These are phyloP conservation scores for Ennomos quercinarius DNA, from an alignment of 2,888 invertebrate species.

Conservation along the genomic window DNA sequence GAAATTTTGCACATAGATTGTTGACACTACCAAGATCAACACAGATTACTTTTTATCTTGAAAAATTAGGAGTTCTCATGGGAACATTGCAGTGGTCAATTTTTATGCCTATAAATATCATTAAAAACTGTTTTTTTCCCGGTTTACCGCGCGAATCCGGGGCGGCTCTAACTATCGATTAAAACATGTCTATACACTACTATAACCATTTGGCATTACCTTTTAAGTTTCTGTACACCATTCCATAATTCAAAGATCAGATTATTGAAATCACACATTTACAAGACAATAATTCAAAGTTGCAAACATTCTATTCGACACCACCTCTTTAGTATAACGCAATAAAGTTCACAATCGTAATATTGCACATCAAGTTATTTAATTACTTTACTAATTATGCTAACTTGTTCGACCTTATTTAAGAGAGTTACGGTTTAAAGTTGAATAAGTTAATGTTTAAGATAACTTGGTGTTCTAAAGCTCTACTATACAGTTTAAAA, in stretches of 20 bases:
- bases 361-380: conserved; percentile 43
- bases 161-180: too few species aligned
- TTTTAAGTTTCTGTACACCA: neutral
- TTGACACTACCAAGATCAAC: too few species aligned
- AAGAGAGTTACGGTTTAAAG: conserved; percentile 17
- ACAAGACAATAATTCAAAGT: conserved; percentile 34
- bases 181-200: too few species aligned
- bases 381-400: conserved; percentile 36
- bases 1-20: too few species aligned
- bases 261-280: conserved; percentile 32
- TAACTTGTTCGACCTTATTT: conserved; percentile 14
- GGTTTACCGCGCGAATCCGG: too few species aligned
- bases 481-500: conserved; percentile 12
- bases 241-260: conserved; percentile 19
- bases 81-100: too few species aligned
- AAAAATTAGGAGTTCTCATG: too few species aligned
- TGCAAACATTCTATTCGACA: conserved; percentile 37
- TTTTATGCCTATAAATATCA: too few species aligned
- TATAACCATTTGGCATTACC: too few species aligned
- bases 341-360: conserved; percentile 44
- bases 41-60: too few species aligned
- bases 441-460: conserved; percentile 22
- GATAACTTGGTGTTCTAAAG: conserved; percentile 32
- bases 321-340: conserved; percentile 40
- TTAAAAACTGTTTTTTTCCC: too few species aligned